Percentiles rank a stretch among this genome's conserved stretches.
These are phyloP conservation scores for Hipparchia sbordonii DNA, from an alignment of 2,888 invertebrate genomes.

Conservation along the genomic window DNA sequence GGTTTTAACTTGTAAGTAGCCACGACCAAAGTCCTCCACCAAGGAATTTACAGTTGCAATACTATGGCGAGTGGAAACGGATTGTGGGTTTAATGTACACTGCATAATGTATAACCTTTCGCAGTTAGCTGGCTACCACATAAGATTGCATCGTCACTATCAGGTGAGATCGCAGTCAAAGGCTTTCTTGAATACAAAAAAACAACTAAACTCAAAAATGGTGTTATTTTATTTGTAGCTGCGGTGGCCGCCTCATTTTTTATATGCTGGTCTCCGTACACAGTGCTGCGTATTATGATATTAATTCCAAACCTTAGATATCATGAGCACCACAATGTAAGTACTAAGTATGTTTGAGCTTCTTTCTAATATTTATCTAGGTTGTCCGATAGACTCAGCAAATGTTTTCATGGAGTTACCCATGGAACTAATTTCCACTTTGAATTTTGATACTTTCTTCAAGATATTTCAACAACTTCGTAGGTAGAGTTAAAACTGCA, in stretches of 20 bases:
- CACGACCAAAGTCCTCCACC: too few relatives aligned
- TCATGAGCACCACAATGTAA: constrained; percentile 64
- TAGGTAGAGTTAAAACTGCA: constrained; percentile 7
- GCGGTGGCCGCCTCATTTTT: constrained; percentile 77
- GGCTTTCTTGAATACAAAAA: background rate
- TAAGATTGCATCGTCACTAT: background rate
- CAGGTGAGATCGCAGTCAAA: background rate
- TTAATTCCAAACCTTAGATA: constrained; percentile 77
- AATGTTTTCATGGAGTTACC: background rate
- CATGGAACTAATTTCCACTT: background rate
- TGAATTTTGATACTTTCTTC: background rate
- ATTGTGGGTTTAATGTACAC: too few relatives aligned
- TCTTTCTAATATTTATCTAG: background rate
- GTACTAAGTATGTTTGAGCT: constrained; percentile 39
- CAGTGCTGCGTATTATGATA: constrained; percentile 88
- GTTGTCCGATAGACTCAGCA: background rate
- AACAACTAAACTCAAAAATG: background rate
- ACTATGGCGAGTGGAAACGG: too few relatives aligned
- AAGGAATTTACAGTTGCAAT: too few relatives aligned
- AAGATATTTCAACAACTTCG: constrained; percentile 3
- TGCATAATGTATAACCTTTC: too few relatives aligned
- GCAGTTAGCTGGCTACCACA: too few relatives aligned
- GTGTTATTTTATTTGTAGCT: constrained; percentile 49
- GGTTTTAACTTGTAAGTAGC: too few relatives aligned
- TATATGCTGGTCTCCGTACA: constrained; percentile 91